Evolutionary conservation across 2,113 vertebrate genomes (phyloP), one percentile per base, ranked within the genome.

Genomic region (Forbesichthys papilliferus): DNA sequence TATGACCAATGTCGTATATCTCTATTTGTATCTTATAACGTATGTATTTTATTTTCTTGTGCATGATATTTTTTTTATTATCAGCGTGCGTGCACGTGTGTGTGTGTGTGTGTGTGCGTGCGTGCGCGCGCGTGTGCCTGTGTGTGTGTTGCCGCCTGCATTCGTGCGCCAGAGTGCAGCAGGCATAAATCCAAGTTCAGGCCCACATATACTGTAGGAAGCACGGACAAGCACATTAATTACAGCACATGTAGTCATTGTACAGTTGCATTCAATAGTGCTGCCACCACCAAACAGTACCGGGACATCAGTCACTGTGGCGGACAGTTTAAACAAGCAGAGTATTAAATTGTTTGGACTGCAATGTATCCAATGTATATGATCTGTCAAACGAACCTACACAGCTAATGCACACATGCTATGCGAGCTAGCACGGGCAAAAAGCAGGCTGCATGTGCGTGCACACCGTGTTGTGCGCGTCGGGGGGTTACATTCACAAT

Each of bases 361-460:
- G 68, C 48, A 63, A 20, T 42, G 69, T 36, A 51, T 1, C 20
- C 48, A 47, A 63, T 51, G 62, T 42, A 71, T 51, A 13, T 61
- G 79, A 88, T 84, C 90, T 92, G 90, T 93, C 90, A 92, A 87
- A 27, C 27, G 27, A 27, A 83, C 58, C 81, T 59, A 54, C 53
- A 12, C 46, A 64, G 74, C 74, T 75, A 69, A 64, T 64, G 59
- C 62, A 49, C 67, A 65, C 73, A n/a, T 71, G 78, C 83, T 71
- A 70, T 74, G 16, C 55, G 4, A 63, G 75, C 86, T 79, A 80
- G 55, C 68, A 12, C 62, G 55, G 66, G 68, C 53, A 61, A 56
- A 73, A 72, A 36, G 66, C 57, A 34, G 49, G 4, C 10, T 14
- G 10, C 13, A 14, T 14, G 49, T 52, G 75, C 82, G 71, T 52